These are phyloP conservation scores for Prionailurus bengalensis DNA, from an alignment of 2,113 vertebrate genomes.

Conservation along the genomic window DNA sequence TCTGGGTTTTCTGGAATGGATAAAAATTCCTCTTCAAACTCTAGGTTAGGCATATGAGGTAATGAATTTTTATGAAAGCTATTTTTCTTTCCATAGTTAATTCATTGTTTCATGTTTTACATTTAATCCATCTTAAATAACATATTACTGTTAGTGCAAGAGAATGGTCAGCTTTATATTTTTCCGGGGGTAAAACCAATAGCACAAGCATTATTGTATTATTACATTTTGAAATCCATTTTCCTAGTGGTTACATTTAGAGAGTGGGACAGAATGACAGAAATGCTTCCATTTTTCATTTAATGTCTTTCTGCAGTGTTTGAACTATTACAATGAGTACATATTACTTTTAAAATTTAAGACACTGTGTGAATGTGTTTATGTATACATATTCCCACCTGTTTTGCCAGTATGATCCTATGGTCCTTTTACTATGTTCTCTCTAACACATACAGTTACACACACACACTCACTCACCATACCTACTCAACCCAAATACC, in stretches of 20 bases:
- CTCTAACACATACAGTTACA: background rate
- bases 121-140: background rate
- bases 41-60: background rate
- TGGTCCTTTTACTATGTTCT: background rate
- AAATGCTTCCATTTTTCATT: background rate
- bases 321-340: background rate
- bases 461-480: background rate
- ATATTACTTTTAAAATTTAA: background rate
- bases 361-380: background rate
- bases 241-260: background rate
- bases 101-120: background rate
- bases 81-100: background rate
- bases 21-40: conserved; percentile 14
- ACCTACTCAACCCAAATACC: background rate
- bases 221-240: background rate
- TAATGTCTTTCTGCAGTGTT: background rate
- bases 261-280: background rate
- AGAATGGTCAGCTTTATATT: background rate
- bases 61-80: background rate
- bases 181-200: background rate
- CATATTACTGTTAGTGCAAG: background rate
- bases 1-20: background rate
- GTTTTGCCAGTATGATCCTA: background rate
- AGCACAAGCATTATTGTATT: background rate
- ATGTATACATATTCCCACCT: background rate